Evolutionary conservation across 2,888 invertebrate species (phyloP).

Genomic region (Agrotis ipsilon): DNA sequence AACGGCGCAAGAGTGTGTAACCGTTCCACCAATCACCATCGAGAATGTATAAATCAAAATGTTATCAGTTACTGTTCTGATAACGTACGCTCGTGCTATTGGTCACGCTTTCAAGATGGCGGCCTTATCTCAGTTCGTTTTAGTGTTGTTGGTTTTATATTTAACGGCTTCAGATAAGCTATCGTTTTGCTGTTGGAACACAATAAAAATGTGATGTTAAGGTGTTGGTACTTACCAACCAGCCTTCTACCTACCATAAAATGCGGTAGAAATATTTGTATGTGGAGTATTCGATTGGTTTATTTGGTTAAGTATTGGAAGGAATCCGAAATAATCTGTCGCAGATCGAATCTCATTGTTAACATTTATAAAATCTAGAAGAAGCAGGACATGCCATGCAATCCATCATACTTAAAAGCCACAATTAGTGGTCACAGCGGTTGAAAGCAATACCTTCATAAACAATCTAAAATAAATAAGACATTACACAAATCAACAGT

Average conservation of each 20-base stretch:
- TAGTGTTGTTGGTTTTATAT: conserved; percentile 79
- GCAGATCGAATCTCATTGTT: too few species aligned
- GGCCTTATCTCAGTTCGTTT: conserved; percentile 82
- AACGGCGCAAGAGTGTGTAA: conserved; percentile 66
- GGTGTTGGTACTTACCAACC: conserved; percentile 9
- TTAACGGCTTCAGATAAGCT: conserved; percentile 79
- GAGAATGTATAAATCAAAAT: conserved; percentile 85
- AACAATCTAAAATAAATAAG: conserved; percentile 51
- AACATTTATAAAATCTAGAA: not conserved
- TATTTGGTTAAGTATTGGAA: not conserved
- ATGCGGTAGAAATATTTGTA: conserved; percentile 13
- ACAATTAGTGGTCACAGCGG: conserved; percentile 37
- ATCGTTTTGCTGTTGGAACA: conserved; percentile 71
- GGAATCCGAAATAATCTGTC: not conserved
- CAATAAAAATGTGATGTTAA: conserved; percentile 58
- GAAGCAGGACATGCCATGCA: not conserved
- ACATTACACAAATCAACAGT: conserved; percentile 35
- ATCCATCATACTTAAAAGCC: conserved; percentile 9
- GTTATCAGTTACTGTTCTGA: conserved; percentile 84
- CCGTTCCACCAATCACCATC: conserved; percentile 81
- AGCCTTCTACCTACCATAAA: conserved; percentile 1
- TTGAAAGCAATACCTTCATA: conserved; percentile 37
- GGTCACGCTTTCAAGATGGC: conserved; percentile 88
- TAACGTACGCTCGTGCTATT: conserved; percentile 82
- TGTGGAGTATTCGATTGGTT: not conserved